phyloP scores from a whole-genome alignment of 2,113 vertebrate genomes.

The Nothoprocta pentlandii region DNA sequence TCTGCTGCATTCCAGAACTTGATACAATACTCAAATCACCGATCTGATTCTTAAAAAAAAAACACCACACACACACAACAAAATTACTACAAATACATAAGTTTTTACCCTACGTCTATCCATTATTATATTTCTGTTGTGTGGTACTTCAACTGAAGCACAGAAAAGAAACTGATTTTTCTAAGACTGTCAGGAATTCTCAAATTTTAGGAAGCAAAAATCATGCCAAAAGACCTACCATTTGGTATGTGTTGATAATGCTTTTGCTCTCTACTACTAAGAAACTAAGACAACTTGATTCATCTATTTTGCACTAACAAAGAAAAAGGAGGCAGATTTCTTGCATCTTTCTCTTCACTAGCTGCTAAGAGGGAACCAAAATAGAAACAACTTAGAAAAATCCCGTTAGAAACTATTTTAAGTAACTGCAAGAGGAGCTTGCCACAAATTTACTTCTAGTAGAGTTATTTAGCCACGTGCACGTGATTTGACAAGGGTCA shows the following conservation, averaged over 20 bases:
- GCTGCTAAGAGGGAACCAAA: neutral
- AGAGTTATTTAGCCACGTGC: neutral
- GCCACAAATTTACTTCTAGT: neutral
- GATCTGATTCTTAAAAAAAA: conserved; percentile 75
- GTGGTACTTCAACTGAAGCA: neutral
- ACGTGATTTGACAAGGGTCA: neutral
- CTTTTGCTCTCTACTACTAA: neutral
- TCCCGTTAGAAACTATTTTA: neutral
- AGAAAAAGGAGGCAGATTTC: neutral
- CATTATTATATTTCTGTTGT: neutral
- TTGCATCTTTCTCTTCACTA: neutral
- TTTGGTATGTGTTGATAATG: neutral
- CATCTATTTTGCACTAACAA: neutral
- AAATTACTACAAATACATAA: neutral
- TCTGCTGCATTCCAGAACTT: conserved; percentile 74
- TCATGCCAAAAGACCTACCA: neutral
- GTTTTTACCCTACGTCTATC: neutral
- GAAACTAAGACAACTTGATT: neutral
- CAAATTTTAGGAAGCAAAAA: neutral
- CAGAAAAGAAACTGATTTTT: neutral
- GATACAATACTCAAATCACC: conserved; percentile 71
- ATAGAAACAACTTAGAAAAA: neutral
- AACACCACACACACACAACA: too few relatives aligned
- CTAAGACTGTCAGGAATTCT: neutral
- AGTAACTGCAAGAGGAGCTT: neutral